Percentiles rank a stretch among this genome's conserved stretches.
phyloP scores from a whole-genome alignment of 2,797 vertebrate genomes.

The Chlorospingus semifuscus region DNA sequence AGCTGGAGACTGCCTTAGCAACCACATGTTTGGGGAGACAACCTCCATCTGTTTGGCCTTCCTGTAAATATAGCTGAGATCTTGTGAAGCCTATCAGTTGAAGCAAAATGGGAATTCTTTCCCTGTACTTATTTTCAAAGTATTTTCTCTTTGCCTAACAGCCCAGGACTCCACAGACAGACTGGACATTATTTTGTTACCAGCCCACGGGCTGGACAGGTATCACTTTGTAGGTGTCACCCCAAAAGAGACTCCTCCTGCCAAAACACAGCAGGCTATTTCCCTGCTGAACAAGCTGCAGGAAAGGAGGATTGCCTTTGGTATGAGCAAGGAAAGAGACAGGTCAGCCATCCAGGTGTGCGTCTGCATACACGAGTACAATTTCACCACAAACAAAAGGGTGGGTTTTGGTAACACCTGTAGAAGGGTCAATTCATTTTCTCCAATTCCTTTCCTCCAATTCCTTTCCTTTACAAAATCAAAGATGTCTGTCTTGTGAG shows the following conservation, averaged over 20 bases:
- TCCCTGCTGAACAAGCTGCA: not conserved
- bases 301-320: not conserved
- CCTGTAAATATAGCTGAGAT: not conserved
- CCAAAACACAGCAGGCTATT: not conserved
- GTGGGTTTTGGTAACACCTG: not conserved
- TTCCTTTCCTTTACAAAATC: not conserved
- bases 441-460: accelerated
- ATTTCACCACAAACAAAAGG: not conserved
- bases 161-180: not conserved
- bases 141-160: not conserved
- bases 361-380: accelerated
- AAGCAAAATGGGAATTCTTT: not conserved
- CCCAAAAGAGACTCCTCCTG: not conserved
- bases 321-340: not conserved
- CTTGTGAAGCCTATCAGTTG: not conserved
- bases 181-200: not conserved
- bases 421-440: not conserved
- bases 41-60: not conserved
- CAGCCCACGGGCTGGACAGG: not conserved
- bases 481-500: not conserved
- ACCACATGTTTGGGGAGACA: not conserved
- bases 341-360: not conserved
- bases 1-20: not conserved
- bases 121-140: not conserved
- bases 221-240: not conserved